Conservation (phyloP, 2,888 invertebrate genomes). For the Helobdella robusta region DNA sequence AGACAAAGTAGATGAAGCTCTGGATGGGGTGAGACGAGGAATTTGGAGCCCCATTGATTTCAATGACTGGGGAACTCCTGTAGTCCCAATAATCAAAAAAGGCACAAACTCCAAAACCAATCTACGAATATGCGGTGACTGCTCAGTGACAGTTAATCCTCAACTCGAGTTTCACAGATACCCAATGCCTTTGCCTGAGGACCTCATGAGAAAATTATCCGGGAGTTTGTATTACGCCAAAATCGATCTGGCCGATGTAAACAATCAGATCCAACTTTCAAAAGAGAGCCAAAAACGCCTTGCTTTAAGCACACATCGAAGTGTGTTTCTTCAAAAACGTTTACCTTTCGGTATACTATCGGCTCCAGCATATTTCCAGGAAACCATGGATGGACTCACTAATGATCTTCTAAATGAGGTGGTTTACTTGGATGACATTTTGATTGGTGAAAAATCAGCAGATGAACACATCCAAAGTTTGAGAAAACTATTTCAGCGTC, state of each 20-base stretch:
- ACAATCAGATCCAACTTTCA: conserved; percentile 3
- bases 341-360: no score
- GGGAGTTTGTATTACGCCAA: not conserved
- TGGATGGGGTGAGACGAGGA: conserved; percentile 2
- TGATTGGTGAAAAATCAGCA: no score
- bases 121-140: not conserved
- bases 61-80: conserved; percentile 4
- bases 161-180: conserved; percentile 2
- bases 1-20: not conserved
- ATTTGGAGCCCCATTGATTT: not conserved
- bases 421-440: no score
- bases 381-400: no score
- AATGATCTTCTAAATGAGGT: no score
- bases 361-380: no score
- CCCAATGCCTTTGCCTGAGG: conserved; percentile 11
- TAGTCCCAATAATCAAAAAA: no score
- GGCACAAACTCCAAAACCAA: not conserved
- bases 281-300: not conserved
- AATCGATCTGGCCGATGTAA: not conserved
- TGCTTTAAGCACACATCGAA: not conserved
- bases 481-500: no score
- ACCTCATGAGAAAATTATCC: not conserved
- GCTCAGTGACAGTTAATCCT: no score
- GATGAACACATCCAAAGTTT: no score
- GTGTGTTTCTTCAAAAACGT: not conserved